phyloP scores from a whole-genome alignment of 2,113 vertebrate species.

The Urocynchramus pylzowi region DNA sequence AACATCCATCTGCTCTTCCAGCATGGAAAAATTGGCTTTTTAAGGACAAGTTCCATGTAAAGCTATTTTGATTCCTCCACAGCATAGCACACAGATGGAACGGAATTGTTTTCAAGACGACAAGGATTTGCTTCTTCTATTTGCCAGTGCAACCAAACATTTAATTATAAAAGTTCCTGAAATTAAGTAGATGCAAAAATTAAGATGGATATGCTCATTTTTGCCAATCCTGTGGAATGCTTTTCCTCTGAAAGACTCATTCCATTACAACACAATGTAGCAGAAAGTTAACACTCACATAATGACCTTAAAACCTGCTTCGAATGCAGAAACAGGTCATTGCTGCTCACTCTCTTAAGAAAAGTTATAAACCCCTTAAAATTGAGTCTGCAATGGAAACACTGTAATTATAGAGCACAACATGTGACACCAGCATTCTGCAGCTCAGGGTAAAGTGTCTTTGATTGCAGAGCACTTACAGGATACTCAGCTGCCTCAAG shows the following conservation, averaged over 20 bases:
- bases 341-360: neutral
- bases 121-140: constrained; percentile 40
- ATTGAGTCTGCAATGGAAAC: constrained; percentile 39
- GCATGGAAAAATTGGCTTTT: neutral
- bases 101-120: neutral
- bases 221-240: constrained; percentile 57
- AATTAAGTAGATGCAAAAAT: constrained; percentile 70
- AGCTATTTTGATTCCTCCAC: neutral
- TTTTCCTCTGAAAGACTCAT: constrained; percentile 67
- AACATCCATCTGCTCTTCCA: neutral
- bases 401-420: constrained; percentile 23
- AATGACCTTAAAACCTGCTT: constrained; percentile 66
- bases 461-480: neutral
- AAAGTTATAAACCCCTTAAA: constrained; percentile 38
- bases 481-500: neutral
- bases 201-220: constrained; percentile 74
- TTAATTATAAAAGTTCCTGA: constrained; percentile 70
- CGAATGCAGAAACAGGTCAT: constrained; percentile 65
- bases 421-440: neutral
- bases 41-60: neutral
- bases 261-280: constrained; percentile 70
- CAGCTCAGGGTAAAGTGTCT: neutral
- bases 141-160: constrained; percentile 70
- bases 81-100: neutral
- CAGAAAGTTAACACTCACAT: constrained; percentile 61